Conservation (phyloP, 2,888 invertebrate species). For the Parascotia fuliginaria region DNA sequence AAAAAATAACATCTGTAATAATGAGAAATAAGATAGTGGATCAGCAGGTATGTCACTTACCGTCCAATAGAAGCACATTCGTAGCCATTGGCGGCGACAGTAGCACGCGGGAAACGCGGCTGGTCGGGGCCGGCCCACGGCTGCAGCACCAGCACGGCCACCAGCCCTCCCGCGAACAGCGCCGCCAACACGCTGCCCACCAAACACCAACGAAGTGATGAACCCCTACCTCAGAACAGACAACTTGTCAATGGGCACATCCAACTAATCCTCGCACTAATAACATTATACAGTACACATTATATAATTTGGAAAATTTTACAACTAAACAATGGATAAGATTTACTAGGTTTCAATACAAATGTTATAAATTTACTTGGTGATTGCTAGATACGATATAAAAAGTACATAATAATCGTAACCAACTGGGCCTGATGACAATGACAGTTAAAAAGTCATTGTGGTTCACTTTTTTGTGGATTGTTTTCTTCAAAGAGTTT, state of each 20-base stretch:
- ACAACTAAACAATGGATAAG: background rate
- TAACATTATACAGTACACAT: background rate
- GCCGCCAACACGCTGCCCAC: conserved; percentile 73
- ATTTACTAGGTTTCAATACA: background rate
- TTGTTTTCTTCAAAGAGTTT: background rate
- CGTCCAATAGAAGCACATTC: conserved; percentile 91
- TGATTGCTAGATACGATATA: background rate
- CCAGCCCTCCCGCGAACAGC: conserved; percentile 72
- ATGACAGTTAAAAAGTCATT: background rate
- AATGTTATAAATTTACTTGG: background rate
- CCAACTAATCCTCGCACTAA: background rate
- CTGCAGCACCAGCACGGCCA: conserved; percentile 77
- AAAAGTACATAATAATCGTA: background rate
- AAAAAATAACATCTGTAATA: too few species aligned
- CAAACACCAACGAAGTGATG: conserved; percentile 60
- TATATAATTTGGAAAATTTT: background rate
- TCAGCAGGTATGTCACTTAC: conserved; percentile 67
- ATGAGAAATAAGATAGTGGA: too few species aligned
- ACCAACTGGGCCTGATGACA: background rate
- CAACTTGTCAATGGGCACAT: background rate
- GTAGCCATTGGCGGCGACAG: conserved; percentile 90
- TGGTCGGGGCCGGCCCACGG: conserved; percentile 69
- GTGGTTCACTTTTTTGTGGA: background rate
- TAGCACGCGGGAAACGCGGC: conserved; percentile 80
- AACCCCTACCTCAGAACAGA: conserved; percentile 37